Percentiles rank a stretch among this genome's conserved stretches.
phyloP scores from a whole-genome alignment of 2,797 vertebrate species.

The Darevskia nairensis region DNA sequence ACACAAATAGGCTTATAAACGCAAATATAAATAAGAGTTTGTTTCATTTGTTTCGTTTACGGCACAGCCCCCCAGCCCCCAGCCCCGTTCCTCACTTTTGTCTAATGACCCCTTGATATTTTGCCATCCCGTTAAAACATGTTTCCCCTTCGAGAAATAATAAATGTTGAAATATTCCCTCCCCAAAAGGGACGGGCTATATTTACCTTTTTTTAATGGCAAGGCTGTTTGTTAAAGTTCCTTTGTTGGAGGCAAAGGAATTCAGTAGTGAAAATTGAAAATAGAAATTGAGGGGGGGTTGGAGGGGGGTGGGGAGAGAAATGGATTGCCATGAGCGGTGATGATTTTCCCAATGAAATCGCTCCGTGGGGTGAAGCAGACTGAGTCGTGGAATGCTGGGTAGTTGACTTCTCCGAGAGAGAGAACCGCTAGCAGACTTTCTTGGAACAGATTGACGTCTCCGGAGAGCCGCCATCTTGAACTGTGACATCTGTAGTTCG shows the following conservation, averaged over 20 bases:
- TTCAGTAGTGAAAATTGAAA: slow-evolving; percentile 17
- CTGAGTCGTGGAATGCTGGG: slow-evolving; percentile 17
- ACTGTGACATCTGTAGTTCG: background rate
- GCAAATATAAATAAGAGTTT: slow-evolving; percentile 61
- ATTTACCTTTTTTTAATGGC: slow-evolving; percentile 53
- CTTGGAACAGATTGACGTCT: background rate
- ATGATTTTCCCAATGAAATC: slow-evolving; percentile 60
- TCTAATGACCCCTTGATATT: slow-evolving; percentile 57
- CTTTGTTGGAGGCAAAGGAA: slow-evolving; percentile 6
- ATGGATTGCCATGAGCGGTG: slow-evolving; percentile 15
- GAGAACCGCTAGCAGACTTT: background rate
- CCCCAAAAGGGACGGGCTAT: slow-evolving; percentile 44
- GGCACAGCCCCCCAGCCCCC: background rate
- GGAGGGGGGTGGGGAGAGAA: background rate
- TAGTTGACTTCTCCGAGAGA: background rate
- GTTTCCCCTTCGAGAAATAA: slow-evolving; percentile 53
- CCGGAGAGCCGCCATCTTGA: background rate
- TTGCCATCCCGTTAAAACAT: slow-evolving; percentile 37
- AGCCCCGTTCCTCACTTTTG: slow-evolving; percentile 18
- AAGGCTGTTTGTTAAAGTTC: slow-evolving; percentile 34
- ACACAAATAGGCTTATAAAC: slow-evolving; percentile 46
- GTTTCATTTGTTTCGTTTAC: slow-evolving; percentile 59
- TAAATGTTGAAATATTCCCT: slow-evolving; percentile 36
- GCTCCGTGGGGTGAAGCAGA: slow-evolving; percentile 15
- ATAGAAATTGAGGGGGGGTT: background rate